Evolutionary conservation across 2,797 vertebrate species (phyloP).

Genomic region (Lagodon rhomboides): DNA sequence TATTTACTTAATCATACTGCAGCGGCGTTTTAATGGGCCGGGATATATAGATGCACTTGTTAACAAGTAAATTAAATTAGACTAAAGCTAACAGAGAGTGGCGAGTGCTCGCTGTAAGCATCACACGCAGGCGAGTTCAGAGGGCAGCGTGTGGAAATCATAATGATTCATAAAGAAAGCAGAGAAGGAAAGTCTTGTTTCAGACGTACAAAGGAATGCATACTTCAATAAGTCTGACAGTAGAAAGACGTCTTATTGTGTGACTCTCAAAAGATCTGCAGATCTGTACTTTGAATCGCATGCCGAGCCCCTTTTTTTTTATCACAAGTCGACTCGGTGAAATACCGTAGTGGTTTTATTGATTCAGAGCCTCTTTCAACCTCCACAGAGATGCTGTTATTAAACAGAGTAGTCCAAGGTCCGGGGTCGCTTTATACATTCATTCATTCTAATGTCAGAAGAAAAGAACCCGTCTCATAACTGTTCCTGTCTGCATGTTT

Average conservation of each 20-base stretch:
- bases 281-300: not conserved
- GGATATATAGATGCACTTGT: slow-evolving; percentile 50
- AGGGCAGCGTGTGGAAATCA: not conserved
- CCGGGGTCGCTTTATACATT: not conserved
- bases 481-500: too few relatives aligned
- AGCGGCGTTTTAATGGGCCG: slow-evolving; percentile 62
- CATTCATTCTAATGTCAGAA: too few relatives aligned
- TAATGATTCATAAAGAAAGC: not conserved
- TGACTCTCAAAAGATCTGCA: not conserved
- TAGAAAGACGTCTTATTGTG: not conserved
- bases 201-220: not conserved
- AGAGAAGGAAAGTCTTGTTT: not conserved
- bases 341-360: not conserved
- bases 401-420: not conserved
- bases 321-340: too few relatives aligned
- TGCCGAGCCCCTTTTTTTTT: not conserved
- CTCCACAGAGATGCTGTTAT: not conserved
- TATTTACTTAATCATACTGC: slow-evolving; percentile 68
- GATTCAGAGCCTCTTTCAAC: not conserved
- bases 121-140: slow-evolving; percentile 2
- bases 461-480: too few relatives aligned
- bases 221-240: not conserved
- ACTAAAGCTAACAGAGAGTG: slow-evolving; percentile 11
- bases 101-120: not conserved
- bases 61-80: slow-evolving; percentile 71